These are phyloP conservation scores for Drosophila nr. perissopoda DNA, from an alignment of 2,888 invertebrate genomes.

Conservation along the genomic window DNA sequence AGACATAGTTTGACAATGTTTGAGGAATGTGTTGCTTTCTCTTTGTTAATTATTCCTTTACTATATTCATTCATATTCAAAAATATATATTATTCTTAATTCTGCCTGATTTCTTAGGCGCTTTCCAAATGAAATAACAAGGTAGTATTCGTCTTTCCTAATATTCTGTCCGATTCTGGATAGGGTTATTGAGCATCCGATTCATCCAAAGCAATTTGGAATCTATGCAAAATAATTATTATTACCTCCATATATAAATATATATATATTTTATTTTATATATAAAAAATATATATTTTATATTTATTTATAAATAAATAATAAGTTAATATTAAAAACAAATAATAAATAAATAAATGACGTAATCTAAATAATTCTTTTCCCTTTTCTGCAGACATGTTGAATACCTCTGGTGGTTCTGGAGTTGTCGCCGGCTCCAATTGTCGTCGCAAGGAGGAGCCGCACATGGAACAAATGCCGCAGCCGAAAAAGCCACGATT, in stretches of 20 bases:
- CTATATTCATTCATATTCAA: background rate
- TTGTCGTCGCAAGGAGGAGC: constrained; percentile 98
- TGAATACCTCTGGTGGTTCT: constrained; percentile 26
- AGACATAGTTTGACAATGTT: no score
- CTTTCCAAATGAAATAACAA: background rate
- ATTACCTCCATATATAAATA: no score
- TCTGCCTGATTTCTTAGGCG: background rate
- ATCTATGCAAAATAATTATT: background rate
- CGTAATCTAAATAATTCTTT: background rate
- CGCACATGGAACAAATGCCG: constrained; percentile 92
- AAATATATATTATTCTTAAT: background rate
- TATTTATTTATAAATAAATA: background rate
- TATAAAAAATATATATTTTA: no score
- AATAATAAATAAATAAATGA: background rate
- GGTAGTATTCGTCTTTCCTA: background rate
- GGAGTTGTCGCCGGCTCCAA: constrained; percentile 86
- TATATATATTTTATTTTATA: no score
- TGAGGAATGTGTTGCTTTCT: background rate
- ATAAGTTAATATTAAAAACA: background rate
- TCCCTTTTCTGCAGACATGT: constrained; percentile 19
- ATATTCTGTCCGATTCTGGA: background rate
- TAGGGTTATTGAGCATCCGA: background rate
- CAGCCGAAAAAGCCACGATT: constrained; percentile 99
- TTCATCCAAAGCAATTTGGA: background rate
- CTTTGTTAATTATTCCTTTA: background rate